Conservation (phyloP, 2,113 vertebrate species). For the Philantomba maxwellii region DNA sequence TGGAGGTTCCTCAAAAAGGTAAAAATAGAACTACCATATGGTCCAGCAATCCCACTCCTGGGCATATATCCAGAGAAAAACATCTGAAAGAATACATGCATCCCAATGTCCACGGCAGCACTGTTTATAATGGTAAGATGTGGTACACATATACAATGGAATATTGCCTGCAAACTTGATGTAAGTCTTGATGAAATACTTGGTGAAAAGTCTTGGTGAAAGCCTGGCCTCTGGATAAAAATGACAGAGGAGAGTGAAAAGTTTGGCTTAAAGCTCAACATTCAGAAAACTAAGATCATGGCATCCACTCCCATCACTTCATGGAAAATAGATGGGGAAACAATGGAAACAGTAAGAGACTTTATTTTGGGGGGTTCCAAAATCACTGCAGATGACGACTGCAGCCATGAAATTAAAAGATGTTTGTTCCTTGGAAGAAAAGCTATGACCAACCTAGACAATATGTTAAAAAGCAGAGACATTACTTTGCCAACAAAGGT, state of each 20-base stretch:
- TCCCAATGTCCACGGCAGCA: not conserved
- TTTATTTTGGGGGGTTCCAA: not conserved
- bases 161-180: not conserved
- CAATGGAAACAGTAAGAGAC: not conserved
- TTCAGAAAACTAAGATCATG: not conserved
- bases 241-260: not conserved
- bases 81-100: not conserved
- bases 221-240: not conserved
- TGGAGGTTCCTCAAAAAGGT: not conserved
- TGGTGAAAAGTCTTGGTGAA: not conserved
- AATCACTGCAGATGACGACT: not conserved
- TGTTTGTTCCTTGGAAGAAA: not conserved
- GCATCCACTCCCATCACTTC: not conserved
- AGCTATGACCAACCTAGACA: not conserved
- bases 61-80: not conserved
- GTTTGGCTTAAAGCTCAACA: not conserved
- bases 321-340: not conserved
- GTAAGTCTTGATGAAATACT: not conserved
- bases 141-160: not conserved
- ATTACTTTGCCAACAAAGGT: not conserved
- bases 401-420: not conserved
- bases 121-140: not conserved
- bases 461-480: not conserved
- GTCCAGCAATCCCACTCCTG: not conserved
- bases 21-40: not conserved